Conservation (phyloP, 1,140 invertebrate species). For the Nasonia giraulti region DNA sequence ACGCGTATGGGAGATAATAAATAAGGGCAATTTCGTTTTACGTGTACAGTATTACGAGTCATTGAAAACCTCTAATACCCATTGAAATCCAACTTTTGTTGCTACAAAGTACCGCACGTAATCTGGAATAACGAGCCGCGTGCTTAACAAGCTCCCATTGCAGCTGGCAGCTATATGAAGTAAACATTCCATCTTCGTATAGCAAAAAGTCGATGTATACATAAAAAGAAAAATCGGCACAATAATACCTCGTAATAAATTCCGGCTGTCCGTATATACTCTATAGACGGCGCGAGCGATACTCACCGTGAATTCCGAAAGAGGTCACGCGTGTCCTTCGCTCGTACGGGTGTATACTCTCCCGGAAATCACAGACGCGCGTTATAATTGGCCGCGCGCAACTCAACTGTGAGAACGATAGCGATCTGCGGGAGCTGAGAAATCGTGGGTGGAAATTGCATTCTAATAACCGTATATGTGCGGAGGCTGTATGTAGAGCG, state of each 20-base stretch:
- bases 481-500: background rate
- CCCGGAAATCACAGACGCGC: background rate
- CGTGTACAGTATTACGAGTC: no score
- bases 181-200: background rate
- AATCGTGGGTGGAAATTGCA: constrained; percentile 37
- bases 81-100: background rate
- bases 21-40: no score
- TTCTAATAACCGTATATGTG: background rate
- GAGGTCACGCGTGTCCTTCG: constrained; percentile 30
- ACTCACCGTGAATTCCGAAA: constrained; percentile 12
- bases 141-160: background rate
- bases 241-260: constrained; percentile 8
- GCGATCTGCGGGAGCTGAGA: background rate
- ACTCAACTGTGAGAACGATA: constrained; percentile 39
- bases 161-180: no score
- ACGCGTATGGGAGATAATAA: background rate
- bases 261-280: constrained; percentile 1
- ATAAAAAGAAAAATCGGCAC: background rate
- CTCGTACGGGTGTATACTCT: background rate
- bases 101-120: background rate
- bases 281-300: background rate
- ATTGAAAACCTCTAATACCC: no score
- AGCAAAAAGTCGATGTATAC: background rate
- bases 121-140: background rate
- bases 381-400: constrained; percentile 35